Evolutionary conservation across 1,140 invertebrate species (phyloP).

Genomic region (Steinernema khuongi): DNA sequence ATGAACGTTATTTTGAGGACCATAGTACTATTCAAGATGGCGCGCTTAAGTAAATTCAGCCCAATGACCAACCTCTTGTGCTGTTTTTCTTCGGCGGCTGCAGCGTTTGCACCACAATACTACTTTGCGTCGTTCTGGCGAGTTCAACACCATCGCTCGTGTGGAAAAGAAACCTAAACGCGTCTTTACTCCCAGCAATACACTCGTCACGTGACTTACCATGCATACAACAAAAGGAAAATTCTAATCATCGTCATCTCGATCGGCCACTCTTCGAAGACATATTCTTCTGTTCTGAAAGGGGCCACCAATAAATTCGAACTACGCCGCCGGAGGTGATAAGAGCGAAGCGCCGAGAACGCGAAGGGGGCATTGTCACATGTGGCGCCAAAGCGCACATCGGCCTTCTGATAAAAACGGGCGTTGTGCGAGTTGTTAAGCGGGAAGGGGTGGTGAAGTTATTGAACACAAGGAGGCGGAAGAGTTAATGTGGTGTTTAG

Average conservation of each 20-base stretch:
- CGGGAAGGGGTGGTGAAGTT: no score
- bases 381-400: no score
- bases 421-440: no score
- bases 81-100: not conserved
- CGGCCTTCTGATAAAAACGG: no score
- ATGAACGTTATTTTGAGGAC: no score
- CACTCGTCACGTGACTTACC: not conserved
- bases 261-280: not conserved
- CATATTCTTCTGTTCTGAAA: conserved; percentile 17
- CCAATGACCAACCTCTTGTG: not conserved
- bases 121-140: not conserved
- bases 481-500: no score
- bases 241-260: conserved; percentile 15
- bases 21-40: no score
- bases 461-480: no score
- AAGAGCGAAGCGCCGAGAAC: not conserved
- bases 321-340: not conserved
- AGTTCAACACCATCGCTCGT: not conserved
- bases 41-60: no score
- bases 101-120: not conserved
- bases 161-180: not conserved
- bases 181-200: no score
- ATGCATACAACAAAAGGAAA: conserved; percentile 13
- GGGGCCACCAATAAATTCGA: not conserved
- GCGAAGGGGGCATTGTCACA: no score